Evolutionary conservation across 2,888 invertebrate species (phyloP).

Genomic region (Salticus scenicus): DNA sequence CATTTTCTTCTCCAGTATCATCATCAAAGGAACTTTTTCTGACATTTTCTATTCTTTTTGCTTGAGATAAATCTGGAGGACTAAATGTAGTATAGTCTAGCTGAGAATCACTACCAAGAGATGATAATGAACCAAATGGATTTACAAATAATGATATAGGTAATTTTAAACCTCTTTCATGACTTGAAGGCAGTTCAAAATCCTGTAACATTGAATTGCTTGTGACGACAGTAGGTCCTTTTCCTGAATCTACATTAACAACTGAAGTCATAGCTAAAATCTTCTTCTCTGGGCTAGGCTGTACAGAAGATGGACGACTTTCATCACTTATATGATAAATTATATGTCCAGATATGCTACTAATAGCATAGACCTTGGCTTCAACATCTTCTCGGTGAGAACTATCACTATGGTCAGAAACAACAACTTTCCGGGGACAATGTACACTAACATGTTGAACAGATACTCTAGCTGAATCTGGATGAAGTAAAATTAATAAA

Average conservation of each 20-base stretch:
- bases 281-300: constrained; percentile 76
- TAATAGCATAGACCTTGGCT: constrained; percentile 86
- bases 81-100: constrained; percentile 72
- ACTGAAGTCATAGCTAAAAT: constrained; percentile 80
- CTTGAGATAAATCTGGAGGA: constrained; percentile 68
- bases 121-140: constrained; percentile 78
- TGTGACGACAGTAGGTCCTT: constrained; percentile 76
- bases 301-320: constrained; percentile 66
- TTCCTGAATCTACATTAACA: constrained; percentile 75
- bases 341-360: constrained; percentile 87
- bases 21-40: constrained; percentile 69
- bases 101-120: constrained; percentile 74
- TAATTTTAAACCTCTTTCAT: constrained; percentile 76
- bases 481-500: constrained; percentile 84
- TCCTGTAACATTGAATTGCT: constrained; percentile 74
- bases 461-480: constrained; percentile 87
- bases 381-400: constrained; percentile 74
- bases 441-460: constrained; percentile 81
- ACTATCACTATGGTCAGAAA: constrained; percentile 71
- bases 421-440: constrained; percentile 48
- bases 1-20: constrained; percentile 41
- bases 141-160: constrained; percentile 83
- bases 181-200: constrained; percentile 78
- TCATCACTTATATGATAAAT: constrained; percentile 77
- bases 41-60: constrained; percentile 49